These are phyloP conservation scores for Protonemura montana DNA, from an alignment of 2,888 invertebrate genomes.

Conservation along the genomic window DNA sequence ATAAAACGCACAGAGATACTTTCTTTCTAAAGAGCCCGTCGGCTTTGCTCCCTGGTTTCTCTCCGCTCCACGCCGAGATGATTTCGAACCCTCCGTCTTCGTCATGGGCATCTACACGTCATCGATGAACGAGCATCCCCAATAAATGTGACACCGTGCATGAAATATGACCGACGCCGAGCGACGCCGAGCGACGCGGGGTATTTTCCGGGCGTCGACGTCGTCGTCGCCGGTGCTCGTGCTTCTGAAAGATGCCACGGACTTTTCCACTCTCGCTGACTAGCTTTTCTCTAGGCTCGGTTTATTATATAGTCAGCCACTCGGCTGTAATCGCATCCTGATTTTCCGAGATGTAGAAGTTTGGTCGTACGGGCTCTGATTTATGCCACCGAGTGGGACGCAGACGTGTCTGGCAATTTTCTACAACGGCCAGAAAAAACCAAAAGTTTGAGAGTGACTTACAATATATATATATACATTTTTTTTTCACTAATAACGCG, in stretches of 20 bases:
- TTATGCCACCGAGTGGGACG: no score
- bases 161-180: constrained; percentile 41
- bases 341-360: no score
- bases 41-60: neutral
- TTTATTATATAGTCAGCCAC: neutral
- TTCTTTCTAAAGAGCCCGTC: neutral
- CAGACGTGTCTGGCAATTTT: no score
- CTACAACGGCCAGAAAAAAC: no score
- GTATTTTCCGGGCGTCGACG: neutral
- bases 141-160: constrained; percentile 44
- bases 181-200: neutral
- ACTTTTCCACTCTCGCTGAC: neutral
- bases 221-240: neutral
- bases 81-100: neutral
- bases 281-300: neutral
- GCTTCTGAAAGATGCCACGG: neutral
- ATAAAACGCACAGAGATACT: neutral
- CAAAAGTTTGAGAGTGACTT: no score
- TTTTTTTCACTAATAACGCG: no score
- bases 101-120: constrained; percentile 55
- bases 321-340: no score
- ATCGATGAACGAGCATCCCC: constrained; percentile 55
- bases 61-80: neutral
- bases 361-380: no score
- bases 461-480: no score